phyloP scores from a whole-genome alignment of 2,113 vertebrate genomes.

The Serilophus lunatus region DNA sequence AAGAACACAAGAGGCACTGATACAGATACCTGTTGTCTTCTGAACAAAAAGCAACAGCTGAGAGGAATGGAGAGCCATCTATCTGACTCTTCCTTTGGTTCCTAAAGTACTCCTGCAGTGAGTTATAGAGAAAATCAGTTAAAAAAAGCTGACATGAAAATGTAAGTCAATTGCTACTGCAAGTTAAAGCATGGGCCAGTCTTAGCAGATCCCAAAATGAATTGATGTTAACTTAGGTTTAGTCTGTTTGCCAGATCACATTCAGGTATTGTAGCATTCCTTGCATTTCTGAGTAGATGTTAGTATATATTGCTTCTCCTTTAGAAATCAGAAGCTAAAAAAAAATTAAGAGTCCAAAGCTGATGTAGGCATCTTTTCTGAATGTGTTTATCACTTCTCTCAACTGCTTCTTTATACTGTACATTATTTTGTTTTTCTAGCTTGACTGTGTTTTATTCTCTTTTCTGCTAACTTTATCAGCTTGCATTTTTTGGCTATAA shows the following conservation, averaged over 20 bases:
- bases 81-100: not conserved
- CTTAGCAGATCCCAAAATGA: not conserved
- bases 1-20: not conserved
- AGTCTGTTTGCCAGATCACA: not conserved
- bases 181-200: not conserved
- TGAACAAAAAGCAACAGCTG: not conserved
- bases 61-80: not conserved
- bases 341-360: not conserved
- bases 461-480: not conserved
- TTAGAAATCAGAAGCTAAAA: not conserved
- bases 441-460: not conserved
- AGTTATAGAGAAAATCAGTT: not conserved
- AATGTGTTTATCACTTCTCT: not conserved
- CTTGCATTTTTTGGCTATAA: not conserved
- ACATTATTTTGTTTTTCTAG: not conserved
- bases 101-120: not conserved
- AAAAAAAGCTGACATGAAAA: not conserved
- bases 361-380: not conserved
- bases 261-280: constrained; percentile 53
- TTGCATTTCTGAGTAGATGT: constrained; percentile 10
- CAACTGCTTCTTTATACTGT: not conserved
- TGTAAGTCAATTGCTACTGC: not conserved
- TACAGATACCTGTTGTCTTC: not conserved
- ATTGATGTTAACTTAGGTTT: not conserved
- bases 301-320: not conserved